These are phyloP conservation scores for Diabrotica balteata DNA, from an alignment of 2,888 invertebrate species.

Conservation along the genomic window DNA sequence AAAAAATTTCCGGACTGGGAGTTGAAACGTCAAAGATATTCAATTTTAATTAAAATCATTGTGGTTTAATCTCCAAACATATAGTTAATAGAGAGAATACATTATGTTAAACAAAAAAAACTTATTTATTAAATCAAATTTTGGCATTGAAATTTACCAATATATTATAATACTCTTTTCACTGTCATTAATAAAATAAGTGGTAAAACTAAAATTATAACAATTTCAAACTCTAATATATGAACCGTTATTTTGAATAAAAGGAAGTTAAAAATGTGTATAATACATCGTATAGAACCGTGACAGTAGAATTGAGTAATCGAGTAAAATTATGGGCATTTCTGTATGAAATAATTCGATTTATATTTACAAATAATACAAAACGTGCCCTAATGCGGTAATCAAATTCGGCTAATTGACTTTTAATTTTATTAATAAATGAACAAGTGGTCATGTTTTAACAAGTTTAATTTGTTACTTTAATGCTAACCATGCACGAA, in stretches of 20 bases:
- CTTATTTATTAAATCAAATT: no score
- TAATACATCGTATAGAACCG: background rate
- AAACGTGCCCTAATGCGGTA: slow-evolving; percentile 26
- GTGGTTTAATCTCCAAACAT: no score
- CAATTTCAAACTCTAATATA: no score
- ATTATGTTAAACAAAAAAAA: no score
- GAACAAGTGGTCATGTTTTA: slow-evolving; percentile 20
- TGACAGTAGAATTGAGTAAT: slow-evolving; percentile 16
- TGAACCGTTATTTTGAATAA: background rate
- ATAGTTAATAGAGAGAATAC: no score
- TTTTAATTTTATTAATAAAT: slow-evolving; percentile 31
- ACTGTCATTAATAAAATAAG: no score
- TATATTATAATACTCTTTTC: no score
- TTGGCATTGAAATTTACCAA: no score
- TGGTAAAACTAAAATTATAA: no score
- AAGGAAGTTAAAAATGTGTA: slow-evolving; percentile 1
- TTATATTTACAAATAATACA: slow-evolving; percentile 31
- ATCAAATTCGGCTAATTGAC: slow-evolving; percentile 32
- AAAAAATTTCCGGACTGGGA: no score
- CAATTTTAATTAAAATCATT: no score
- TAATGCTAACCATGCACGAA: background rate
- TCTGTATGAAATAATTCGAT: slow-evolving; percentile 24
- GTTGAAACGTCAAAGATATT: no score
- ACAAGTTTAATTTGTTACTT: slow-evolving; percentile 18
- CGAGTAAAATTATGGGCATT: slow-evolving; percentile 18